phyloP scores from a whole-genome alignment of 2,888 invertebrate species.

The Ennomos erosarius region DNA sequence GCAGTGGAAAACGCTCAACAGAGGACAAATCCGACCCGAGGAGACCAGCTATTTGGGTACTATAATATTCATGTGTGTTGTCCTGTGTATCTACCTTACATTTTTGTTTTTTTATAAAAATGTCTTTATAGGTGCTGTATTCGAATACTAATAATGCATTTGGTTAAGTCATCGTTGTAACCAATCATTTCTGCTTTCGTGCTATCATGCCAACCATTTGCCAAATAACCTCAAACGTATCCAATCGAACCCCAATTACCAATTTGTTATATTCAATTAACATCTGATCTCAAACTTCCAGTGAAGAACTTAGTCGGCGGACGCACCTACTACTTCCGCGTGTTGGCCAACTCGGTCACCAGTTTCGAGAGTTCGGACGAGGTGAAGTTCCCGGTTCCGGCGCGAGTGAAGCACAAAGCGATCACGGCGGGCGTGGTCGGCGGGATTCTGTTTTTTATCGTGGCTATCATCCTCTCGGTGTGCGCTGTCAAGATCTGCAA shows the following conservation, averaged over 20 bases:
- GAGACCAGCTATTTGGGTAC: slow-evolving; percentile 94
- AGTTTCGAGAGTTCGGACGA: slow-evolving; percentile 95
- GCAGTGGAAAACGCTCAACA: slow-evolving; percentile 94
- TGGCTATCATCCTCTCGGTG: slow-evolving; percentile 98
- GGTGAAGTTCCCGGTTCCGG: slow-evolving; percentile 95
- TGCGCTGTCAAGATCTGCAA: slow-evolving; percentile 99
- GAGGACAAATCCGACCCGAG: slow-evolving; percentile 94
- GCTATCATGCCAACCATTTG: no score
- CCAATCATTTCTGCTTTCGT: no score
- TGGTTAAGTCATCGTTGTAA: no score
- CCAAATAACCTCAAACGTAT: no score
- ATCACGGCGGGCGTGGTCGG: slow-evolving; percentile 98
- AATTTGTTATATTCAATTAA: no score
- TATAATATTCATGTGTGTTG: not conserved
- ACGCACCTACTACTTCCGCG: slow-evolving; percentile 96
- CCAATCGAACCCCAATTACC: no score
- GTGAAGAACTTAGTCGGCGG: slow-evolving; percentile 97
- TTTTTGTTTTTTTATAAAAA: no score
- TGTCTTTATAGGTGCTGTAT: no score
- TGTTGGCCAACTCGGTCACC: slow-evolving; percentile 94
- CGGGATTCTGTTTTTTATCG: slow-evolving; percentile 98
- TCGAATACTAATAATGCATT: no score
- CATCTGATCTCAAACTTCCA: slow-evolving; percentile 65
- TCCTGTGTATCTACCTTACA: no score
- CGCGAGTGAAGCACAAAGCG: slow-evolving; percentile 96